Percentiles rank a stretch among this genome's conserved stretches.
Conservation (phyloP, 1,140 invertebrate species). For the Bombus sibiricus region DNA sequence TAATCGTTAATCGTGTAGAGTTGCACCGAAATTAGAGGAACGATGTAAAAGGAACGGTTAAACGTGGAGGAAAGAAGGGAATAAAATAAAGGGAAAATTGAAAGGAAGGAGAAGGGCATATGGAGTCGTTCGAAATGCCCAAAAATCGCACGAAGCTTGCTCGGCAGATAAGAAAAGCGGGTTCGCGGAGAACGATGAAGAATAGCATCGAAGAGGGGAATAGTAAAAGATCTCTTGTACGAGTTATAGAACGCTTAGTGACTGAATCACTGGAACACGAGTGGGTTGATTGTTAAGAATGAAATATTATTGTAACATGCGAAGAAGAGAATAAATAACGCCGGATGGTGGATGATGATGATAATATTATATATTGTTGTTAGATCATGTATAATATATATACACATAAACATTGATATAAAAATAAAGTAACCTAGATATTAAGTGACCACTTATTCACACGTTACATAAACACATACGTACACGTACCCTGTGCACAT, state of each 20-base stretch:
- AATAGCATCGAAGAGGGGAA: constrained; percentile 29
- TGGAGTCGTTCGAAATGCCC: neutral
- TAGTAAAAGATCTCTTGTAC: constrained; percentile 60
- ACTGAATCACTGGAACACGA: constrained; percentile 68
- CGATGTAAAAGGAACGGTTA: neutral
- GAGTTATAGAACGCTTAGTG: constrained; percentile 67
- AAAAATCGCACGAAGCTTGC: constrained; percentile 75
- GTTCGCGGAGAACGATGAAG: constrained; percentile 32
- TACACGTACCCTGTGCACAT: constrained; percentile 33
- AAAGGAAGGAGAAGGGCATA: neutral
- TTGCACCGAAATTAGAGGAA: neutral
- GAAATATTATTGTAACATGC: constrained; percentile 76
- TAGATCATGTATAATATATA: constrained; percentile 78
- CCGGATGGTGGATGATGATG: constrained; percentile 65
- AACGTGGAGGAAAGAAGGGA: neutral
- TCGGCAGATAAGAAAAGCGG: constrained; percentile 60
- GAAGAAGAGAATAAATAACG: constrained; percentile 60
- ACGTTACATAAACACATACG: constrained; percentile 56
- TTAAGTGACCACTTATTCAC: constrained; percentile 69
- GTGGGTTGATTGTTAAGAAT: constrained; percentile 79
- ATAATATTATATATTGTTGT: constrained; percentile 82
- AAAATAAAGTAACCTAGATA: constrained; percentile 72
- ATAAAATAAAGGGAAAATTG: neutral
- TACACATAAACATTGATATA: constrained; percentile 75
- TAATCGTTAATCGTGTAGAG: constrained; percentile 38